Conservation (phyloP, 2,113 vertebrate species). For the Dasyurus viverrinus region DNA sequence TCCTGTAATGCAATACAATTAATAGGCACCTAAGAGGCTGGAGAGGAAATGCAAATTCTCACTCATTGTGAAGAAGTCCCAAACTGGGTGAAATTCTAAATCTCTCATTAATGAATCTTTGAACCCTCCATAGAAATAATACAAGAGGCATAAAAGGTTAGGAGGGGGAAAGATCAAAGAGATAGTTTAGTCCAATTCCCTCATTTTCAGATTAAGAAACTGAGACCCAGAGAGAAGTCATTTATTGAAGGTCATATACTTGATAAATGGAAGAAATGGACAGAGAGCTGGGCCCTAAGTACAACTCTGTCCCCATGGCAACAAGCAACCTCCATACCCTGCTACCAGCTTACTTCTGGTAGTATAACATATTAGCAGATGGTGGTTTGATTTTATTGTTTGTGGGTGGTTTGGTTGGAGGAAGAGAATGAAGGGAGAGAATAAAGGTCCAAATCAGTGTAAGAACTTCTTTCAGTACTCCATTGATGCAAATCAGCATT, state of each 20-base stretch:
- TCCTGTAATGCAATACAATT: too few species aligned
- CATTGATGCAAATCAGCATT: background rate
- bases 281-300: background rate
- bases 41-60: background rate
- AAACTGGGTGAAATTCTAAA: background rate
- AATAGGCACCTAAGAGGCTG: too few species aligned
- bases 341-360: background rate
- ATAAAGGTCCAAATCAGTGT: background rate
- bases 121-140: background rate
- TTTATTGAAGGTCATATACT: background rate
- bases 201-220: background rate
- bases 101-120: background rate
- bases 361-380: background rate
- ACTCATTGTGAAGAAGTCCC: background rate
- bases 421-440: background rate
- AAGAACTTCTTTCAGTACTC: background rate
- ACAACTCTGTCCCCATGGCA: background rate
- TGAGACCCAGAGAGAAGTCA: background rate
- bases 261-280: background rate
- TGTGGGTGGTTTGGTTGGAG: background rate
- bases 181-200: background rate
- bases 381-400: background rate
- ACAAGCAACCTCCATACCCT: background rate
- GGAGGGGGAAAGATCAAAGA: background rate
- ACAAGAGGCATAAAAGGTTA: background rate